These are phyloP conservation scores for Mungos mungo DNA, from an alignment of 2,113 vertebrate genomes.

Conservation along the genomic window DNA sequence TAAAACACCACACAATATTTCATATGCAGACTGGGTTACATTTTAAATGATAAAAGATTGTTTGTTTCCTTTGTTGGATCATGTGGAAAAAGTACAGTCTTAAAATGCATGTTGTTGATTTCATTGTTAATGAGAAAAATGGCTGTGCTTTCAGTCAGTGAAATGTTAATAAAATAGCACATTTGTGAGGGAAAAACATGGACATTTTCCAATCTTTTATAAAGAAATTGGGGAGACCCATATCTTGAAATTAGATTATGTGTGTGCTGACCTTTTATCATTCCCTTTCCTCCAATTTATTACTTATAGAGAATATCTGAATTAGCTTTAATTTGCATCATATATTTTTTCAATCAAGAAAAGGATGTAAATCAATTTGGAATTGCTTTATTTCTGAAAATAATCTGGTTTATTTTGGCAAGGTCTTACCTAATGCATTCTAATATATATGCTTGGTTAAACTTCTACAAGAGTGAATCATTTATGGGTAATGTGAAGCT, in stretches of 20 bases:
- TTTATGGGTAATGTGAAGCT: not conserved
- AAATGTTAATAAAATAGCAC: not conserved
- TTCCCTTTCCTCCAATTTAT: not conserved
- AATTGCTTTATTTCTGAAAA: slow-evolving; percentile 28
- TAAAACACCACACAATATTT: not conserved
- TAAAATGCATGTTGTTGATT: not conserved
- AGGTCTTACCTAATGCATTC: not conserved
- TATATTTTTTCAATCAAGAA: not conserved
- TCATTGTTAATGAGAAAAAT: slow-evolving; percentile 34
- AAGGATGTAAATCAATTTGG: not conserved
- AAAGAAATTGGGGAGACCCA: not conserved
- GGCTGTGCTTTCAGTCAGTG: not conserved
- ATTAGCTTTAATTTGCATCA: slow-evolving; percentile 14
- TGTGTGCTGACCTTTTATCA: not conserved
- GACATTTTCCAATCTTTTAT: not conserved
- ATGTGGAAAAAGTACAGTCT: not conserved
- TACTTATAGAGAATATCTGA: not conserved
- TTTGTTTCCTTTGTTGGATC: slow-evolving; percentile 11
- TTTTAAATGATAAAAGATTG: not conserved
- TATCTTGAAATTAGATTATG: not conserved
- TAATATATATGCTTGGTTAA: not conserved
- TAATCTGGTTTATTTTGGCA: not conserved
- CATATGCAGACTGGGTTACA: not conserved
- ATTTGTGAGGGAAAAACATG: not conserved
- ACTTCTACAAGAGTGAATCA: not conserved